Base-by-base conservation (phyloP, 1,140 invertebrate species). In the Carposina sasakii region DNA sequence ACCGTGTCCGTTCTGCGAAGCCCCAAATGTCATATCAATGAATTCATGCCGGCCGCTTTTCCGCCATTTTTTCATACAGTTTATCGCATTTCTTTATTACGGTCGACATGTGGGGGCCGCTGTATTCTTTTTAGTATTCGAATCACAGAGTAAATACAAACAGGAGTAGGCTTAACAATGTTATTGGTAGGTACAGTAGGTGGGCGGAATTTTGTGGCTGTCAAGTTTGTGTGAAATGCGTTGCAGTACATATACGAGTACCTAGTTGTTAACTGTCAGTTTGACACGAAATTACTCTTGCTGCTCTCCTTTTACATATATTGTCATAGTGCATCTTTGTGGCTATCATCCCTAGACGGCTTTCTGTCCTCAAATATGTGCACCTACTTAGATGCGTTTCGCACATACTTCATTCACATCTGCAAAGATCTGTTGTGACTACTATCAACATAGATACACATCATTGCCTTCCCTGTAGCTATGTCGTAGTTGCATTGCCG, bases 21-120 rank as follows among this genome's bases (percentile, higher is more conserved):
- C 62, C 73, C 72, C 72, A 67, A 81, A 81, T 77, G 79, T 84
- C 79, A 84, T 81, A 84, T 70, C 77, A 65, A 84, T 84, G 79
- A 83, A 83, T 81, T 81, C 79, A 83, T 81, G 76, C 63, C 57
- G 45, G 60, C 66, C 61, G 64, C 79, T 83, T 83, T 78, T 83
- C 81, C 68, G 60, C 61, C 52, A n/a, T n/a, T n/a, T n/a, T n/a
- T n/a, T n/a, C n/a, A n/a, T n/a, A n/a, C 68, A 67, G 55, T 81
- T 81, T 83, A 83, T 83, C 71, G 74, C 72, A 46, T 71, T 79
- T 78, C 71, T 82, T 78, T 82, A 82, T 81, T 78, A 72, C 68
- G 78, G 73, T 79, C 59, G 66, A 54, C 48, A 61, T 54, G 20
- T 39, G 20, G 8, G 33, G 33, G 10, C 1, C 2, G 15, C 24